Conservation (phyloP, 2,797 vertebrate genomes). For the Hippopotamyrus pictus region DNA sequence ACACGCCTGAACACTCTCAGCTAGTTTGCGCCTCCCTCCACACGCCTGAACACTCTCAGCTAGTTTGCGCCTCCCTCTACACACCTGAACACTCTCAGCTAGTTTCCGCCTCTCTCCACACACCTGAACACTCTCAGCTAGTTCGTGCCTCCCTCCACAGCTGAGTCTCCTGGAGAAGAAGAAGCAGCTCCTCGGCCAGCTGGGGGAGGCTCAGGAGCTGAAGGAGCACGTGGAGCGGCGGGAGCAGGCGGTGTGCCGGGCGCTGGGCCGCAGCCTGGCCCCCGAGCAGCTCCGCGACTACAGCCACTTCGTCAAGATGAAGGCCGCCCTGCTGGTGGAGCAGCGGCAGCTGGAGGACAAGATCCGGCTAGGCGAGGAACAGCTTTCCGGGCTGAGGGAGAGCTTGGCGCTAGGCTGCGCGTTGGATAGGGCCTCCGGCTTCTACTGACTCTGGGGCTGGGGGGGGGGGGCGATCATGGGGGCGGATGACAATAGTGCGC, state of each 20-base stretch:
- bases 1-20: too few relatives aligned
- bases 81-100: slow-evolving; percentile 31
- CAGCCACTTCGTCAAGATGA: slow-evolving; percentile 93
- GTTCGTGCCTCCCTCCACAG: slow-evolving; percentile 49
- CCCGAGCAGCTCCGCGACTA: slow-evolving; percentile 81
- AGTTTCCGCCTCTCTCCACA: slow-evolving; percentile 40
- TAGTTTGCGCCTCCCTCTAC: slow-evolving; percentile 23
- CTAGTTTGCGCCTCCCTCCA: too few relatives aligned
- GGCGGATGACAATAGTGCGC: neutral
- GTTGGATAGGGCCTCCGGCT: neutral
- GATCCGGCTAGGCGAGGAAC: slow-evolving; percentile 89
- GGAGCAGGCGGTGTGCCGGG: slow-evolving; percentile 71
- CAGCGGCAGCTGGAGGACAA: slow-evolving; percentile 90
- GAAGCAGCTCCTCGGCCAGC: slow-evolving; percentile 79
- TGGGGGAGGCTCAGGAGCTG: slow-evolving; percentile 86
- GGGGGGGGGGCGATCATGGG: too few relatives aligned
- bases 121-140: neutral
- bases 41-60: neutral
- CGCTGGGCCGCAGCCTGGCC: slow-evolving; percentile 74
- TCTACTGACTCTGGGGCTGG: neutral
- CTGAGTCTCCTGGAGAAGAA: slow-evolving; percentile 77
- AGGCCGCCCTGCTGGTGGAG: slow-evolving; percentile 88
- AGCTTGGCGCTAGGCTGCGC: slow-evolving; percentile 63
- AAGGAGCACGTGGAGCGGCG: slow-evolving; percentile 91
- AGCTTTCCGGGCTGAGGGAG: slow-evolving; percentile 83